Percentiles rank a stretch among this genome's conserved stretches.
Evolutionary conservation across 2,113 vertebrate genomes (phyloP).

Genomic region (Clarias macrocephalus): DNA sequence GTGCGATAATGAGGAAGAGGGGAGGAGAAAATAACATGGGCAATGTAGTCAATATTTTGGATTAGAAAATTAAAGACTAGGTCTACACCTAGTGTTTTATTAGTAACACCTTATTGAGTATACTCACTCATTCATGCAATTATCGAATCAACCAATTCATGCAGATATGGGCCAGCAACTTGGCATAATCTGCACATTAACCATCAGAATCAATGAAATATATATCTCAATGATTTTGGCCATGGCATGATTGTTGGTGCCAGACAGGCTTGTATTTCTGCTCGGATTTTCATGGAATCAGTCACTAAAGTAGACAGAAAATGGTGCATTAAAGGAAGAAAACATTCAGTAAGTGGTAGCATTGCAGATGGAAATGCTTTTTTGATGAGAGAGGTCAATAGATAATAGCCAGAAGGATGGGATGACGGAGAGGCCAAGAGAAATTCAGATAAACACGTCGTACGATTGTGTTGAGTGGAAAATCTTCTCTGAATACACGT

Average conservation of each 20-base stretch:
- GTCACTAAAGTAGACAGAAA: not conserved
- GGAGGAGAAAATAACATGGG: conserved; percentile 60
- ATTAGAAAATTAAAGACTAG: conserved; percentile 52
- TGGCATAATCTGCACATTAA: not conserved
- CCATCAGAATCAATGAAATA: not conserved
- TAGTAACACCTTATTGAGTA: not conserved
- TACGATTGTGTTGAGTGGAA: not conserved
- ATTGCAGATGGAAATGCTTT: not conserved
- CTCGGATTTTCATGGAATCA: not conserved
- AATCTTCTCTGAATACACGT: not conserved
- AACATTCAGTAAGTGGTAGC: not conserved
- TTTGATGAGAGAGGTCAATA: not conserved
- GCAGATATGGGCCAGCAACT: not conserved
- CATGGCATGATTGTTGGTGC: not conserved
- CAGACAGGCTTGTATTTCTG: not conserved
- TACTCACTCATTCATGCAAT: not conserved
- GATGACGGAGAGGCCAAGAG: not conserved
- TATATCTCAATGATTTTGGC: not conserved
- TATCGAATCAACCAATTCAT: not conserved
- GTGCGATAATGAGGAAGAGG: conserved; percentile 51
- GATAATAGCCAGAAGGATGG: too few relatives aligned
- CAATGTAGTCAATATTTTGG: conserved; percentile 68
- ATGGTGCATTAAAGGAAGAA: not conserved
- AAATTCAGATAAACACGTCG: not conserved
- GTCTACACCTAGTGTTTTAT: not conserved